These are phyloP conservation scores for Luperina testacea DNA, from an alignment of 2,888 invertebrate genomes.

Conservation along the genomic window DNA sequence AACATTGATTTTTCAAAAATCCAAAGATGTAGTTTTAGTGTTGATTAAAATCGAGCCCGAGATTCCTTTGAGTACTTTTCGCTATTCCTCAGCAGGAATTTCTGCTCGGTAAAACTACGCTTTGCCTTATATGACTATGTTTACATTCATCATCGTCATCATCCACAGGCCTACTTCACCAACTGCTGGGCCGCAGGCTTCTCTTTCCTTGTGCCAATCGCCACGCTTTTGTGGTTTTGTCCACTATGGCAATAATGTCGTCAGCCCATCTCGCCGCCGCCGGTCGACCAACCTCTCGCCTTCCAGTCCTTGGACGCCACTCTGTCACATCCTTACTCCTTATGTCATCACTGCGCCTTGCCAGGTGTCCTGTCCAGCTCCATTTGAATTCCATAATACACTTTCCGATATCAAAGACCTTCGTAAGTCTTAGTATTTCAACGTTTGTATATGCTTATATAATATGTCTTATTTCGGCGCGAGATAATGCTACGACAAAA, in stretches of 20 bases:
- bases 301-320: too few species aligned
- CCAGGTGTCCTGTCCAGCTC: background rate
- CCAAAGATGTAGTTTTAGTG: too few species aligned
- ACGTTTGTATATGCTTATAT: too few species aligned
- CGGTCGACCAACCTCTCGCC: too few species aligned
- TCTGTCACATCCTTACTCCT: background rate
- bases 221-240: too few species aligned
- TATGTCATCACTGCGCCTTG: background rate
- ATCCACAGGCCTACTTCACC: background rate
- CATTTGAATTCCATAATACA: background rate
- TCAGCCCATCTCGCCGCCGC: too few species aligned
- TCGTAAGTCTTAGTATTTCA: too few species aligned
- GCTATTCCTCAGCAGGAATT: background rate
- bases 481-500: background rate
- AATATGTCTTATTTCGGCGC: background rate
- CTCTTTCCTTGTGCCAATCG: background rate
- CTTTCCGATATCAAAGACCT: too few species aligned
- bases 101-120: background rate
- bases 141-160: background rate
- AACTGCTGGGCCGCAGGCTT: background rate
- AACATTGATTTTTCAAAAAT: too few species aligned
- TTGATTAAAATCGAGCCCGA: too few species aligned
- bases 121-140: background rate
- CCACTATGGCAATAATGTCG: too few species aligned
- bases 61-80: too few species aligned